Base-by-base conservation (phyloP, 2,888 invertebrate species). In the Hirtodrosophila cameraria region DNA sequence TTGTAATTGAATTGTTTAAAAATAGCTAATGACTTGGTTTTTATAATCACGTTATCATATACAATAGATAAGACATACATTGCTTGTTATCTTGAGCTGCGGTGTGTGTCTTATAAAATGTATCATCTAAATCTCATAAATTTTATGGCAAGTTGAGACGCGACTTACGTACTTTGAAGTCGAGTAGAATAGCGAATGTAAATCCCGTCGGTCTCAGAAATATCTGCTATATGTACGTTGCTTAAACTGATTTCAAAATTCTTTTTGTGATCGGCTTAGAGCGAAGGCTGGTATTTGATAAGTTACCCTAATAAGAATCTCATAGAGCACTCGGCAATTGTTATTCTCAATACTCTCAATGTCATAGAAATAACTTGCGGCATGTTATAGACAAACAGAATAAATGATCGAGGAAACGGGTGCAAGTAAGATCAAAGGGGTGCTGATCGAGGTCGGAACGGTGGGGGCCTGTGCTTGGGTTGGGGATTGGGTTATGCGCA, bases 311-410 rank as follows among this genome's bases (percentile, higher is more conserved):
- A 1, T 23, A 20, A 45, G 28, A 28, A 36, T 13, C 30, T 15
- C 41, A 27, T 13, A 20, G 38, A 45, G 16, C 12, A 28, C 18
- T 35, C 13, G 9, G 23, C 12, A 43, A 55, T 46, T 35, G 18
- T 13, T 27, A 25, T 38, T 15, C 8, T 13, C 2, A 11, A 6
- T 38, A 3, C 3, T 41, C 28, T 36, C 36, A 11, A 39, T 52
- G 30, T 31, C 39, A 13, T 28, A 12, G 25, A 38, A 45, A 54
- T 45, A 41, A 27, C 23, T 54, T 66, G 50, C 50, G 70, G 75
- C 45, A 75, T 60, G 43, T 38, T 50, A 39, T 28, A 11, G 27
- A 31, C 48, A 71, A 75, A 75, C 38, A 73, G 39, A 28, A 8
- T 13, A 15, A 57, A 71, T 38, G 53, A 50, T 31, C 39, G 28